These are phyloP conservation scores for Poeciliopsis infans DNA, from an alignment of 2,797 vertebrate species.

Conservation along the genomic window DNA sequence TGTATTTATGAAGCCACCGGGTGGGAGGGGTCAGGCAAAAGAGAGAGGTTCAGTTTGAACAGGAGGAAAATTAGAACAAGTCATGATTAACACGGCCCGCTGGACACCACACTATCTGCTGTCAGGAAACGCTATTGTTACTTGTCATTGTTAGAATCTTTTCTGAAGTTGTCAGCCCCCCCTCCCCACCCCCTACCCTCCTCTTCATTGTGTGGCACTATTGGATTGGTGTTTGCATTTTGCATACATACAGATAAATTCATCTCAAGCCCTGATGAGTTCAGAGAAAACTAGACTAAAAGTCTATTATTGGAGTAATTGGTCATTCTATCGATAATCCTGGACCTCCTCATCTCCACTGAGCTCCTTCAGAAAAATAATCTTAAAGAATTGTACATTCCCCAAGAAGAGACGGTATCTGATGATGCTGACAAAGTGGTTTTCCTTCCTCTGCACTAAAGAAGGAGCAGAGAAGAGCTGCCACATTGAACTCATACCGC, in stretches of 20 bases:
- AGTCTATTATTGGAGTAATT: background rate
- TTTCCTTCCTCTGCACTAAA: too few relatives aligned
- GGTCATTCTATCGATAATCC: background rate
- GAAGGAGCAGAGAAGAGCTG: too few relatives aligned
- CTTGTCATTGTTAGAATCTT: background rate
- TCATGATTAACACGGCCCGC: background rate
- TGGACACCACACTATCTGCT: background rate
- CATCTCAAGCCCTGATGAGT: background rate
- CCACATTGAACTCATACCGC: too few relatives aligned
- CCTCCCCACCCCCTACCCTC: too few relatives aligned
- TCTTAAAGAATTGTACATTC: too few relatives aligned
- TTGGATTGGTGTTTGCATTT: background rate
- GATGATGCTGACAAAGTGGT: too few relatives aligned
- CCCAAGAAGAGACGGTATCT: too few relatives aligned
- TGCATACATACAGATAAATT: background rate
- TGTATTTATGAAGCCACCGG: conserved; percentile 45
- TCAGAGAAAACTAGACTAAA: background rate
- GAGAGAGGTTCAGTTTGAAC: conserved; percentile 2
- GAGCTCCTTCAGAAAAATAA: too few relatives aligned
- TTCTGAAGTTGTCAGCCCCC: background rate
- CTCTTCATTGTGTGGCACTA: background rate
- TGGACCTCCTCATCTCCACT: background rate
- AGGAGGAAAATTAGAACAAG: background rate
- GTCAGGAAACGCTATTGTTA: background rate
- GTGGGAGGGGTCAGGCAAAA: conserved; percentile 10